Conservation (phyloP, 1,140 invertebrate genomes). For the Drosophila arawakana region DNA sequence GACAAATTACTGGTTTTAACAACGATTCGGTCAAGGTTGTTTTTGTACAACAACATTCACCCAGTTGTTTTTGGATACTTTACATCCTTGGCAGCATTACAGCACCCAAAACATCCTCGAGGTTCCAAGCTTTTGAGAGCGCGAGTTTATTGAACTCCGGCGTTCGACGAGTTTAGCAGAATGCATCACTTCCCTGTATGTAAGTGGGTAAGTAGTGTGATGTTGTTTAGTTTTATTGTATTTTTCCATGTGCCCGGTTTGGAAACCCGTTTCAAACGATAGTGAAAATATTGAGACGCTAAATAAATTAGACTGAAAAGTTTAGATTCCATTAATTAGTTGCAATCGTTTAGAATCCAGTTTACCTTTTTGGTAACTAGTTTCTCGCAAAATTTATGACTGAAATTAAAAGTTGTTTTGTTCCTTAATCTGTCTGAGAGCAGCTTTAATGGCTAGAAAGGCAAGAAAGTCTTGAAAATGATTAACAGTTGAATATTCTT, state of each 20-base stretch:
- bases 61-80: conserved; percentile 14
- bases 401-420: background rate
- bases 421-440: conserved; percentile 4
- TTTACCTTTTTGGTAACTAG: conserved; percentile 20
- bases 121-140: background rate
- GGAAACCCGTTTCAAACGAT: conserved; percentile 27
- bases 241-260: background rate
- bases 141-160: too few relatives aligned
- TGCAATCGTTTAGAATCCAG: background rate
- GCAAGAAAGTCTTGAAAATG: background rate
- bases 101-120: background rate
- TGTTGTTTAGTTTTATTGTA: conserved; percentile 3
- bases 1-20: conserved; percentile 18
- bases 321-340: conserved; percentile 6
- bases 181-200: too few relatives aligned
- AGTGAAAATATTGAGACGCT: conserved; percentile 30
- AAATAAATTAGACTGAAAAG: conserved; percentile 21
- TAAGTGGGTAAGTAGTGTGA: background rate
- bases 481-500: background rate
- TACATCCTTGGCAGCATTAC: conserved; percentile 5
- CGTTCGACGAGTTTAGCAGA: too few relatives aligned
- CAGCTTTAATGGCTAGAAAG: background rate
- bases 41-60: conserved; percentile 15
- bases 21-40: conserved; percentile 7
- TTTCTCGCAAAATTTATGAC: conserved; percentile 24